Evolutionary conservation across 2,113 vertebrate species (phyloP).

Genomic region (Aptenodytes patagonicus): DNA sequence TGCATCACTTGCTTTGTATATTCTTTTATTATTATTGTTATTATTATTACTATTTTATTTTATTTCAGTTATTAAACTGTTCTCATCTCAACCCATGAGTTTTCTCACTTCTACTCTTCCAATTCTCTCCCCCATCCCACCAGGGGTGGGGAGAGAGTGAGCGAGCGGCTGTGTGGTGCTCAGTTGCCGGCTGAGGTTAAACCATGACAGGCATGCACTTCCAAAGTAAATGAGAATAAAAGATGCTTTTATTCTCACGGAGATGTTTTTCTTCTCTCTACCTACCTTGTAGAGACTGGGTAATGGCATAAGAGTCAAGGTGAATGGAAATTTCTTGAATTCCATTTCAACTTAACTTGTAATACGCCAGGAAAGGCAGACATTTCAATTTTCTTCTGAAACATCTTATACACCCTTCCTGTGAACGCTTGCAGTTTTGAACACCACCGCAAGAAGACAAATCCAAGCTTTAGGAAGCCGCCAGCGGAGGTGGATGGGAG

Average conservation of each 20-base stretch:
- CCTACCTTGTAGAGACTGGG: background rate
- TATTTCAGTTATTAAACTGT: too few species aligned
- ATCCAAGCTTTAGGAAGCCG: background rate
- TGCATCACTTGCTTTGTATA: too few species aligned
- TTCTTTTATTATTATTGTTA: too few species aligned
- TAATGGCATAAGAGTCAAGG: background rate
- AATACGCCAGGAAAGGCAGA: background rate
- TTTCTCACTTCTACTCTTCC: too few species aligned
- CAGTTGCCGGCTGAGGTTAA: too few species aligned
- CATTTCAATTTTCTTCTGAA: background rate
- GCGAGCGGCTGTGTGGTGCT: too few species aligned
- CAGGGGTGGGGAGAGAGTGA: too few species aligned
- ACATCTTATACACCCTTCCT: background rate
- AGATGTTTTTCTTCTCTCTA: background rate
- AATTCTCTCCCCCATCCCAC: too few species aligned
- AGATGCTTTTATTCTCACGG: background rate
- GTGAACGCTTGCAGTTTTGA: background rate
- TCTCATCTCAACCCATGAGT: too few species aligned
- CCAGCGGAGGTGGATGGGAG: background rate
- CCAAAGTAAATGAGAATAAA: background rate
- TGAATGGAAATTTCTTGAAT: background rate
- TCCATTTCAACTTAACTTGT: background rate
- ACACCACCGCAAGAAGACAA: background rate
- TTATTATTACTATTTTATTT: too few species aligned
- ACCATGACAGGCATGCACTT: accelerated